Evolutionary conservation across 2,888 invertebrate species (phyloP).

Genomic region (Fragum whitleyi): DNA sequence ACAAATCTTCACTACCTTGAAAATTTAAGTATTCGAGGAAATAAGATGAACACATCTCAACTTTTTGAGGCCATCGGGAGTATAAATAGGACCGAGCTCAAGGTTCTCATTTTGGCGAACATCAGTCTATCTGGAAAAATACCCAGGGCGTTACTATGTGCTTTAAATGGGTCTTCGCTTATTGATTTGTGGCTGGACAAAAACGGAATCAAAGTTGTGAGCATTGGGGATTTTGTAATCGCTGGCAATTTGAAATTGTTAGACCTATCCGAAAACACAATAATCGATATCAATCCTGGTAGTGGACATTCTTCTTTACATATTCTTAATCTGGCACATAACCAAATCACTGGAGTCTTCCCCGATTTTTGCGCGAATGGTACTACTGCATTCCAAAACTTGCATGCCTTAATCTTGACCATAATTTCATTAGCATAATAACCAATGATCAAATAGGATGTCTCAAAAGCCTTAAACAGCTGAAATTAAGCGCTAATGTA

Average conservation of each 20-base stretch:
- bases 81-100: not conserved
- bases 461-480: not conserved
- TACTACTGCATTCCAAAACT: not conserved
- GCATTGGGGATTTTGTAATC: not conserved
- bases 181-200: not conserved
- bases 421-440: not conserved
- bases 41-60: not conserved
- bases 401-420: not conserved
- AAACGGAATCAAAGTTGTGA: not conserved
- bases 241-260: not conserved
- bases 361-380: not conserved
- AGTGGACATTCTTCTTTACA: not conserved
- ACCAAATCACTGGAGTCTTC: not conserved
- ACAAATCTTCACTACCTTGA: not conserved
- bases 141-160: not conserved
- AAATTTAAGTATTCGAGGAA: not conserved
- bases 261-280: not conserved
- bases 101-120: not conserved
- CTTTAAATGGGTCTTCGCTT: not conserved
- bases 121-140: not conserved
- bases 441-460: not conserved
- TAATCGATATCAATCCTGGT: not conserved
- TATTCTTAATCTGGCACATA: not conserved
- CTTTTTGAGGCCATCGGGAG: not conserved
- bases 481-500: not conserved